Evolutionary conservation across 2,888 invertebrate genomes (phyloP).

Genomic region (Aricia artaxerxes): DNA sequence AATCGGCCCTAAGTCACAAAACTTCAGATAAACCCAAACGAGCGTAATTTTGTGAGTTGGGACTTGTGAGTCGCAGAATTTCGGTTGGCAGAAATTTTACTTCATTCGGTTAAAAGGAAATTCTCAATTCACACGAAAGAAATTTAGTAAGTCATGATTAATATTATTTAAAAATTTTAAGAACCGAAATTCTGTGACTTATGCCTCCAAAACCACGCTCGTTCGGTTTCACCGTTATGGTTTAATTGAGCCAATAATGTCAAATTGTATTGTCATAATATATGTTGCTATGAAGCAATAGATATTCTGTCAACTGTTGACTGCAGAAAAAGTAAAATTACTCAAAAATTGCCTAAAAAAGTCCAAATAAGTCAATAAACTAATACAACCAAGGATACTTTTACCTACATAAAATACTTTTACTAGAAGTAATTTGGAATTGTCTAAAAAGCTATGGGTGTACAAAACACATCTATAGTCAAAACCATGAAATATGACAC

Average conservation of each 20-base stretch:
- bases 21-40: no score
- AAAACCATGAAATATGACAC: not conserved
- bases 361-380: not conserved
- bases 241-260: not conserved
- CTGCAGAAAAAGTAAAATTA: not conserved
- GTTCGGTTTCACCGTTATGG: no score
- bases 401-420: not conserved
- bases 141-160: no score
- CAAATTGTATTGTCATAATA: not conserved
- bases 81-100: no score
- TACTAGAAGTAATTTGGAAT: constrained; percentile 4
- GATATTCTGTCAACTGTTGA: not conserved
- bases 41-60: no score
- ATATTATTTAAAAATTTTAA: no score
- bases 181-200: no score
- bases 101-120: no score
- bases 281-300: not conserved
- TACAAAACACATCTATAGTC: not conserved
- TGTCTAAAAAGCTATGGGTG: not conserved
- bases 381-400: not conserved
- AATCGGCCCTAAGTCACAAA: no score
- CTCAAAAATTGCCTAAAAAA: not conserved
- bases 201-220: no score
- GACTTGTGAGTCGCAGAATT: no score
- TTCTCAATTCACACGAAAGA: no score